Evolutionary conservation across 2,113 vertebrate genomes (phyloP).

Genomic region (Lethenteron camtschaticum): DNA sequence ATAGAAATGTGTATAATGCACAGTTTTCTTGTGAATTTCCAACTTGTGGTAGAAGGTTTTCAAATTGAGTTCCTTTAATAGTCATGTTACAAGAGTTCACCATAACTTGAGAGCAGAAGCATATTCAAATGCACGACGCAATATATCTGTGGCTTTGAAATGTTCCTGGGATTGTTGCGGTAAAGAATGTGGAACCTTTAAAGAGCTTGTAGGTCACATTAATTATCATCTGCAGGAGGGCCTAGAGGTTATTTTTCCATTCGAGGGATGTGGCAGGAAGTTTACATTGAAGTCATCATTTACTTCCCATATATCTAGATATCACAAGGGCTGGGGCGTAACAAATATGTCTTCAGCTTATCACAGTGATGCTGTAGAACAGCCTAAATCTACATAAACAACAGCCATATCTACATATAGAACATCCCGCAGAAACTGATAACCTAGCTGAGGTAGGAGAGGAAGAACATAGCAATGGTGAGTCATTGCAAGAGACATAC

Average conservation of each 20-base stretch:
- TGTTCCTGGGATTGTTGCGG: too few relatives aligned
- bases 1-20: conserved; percentile 6
- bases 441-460: conserved; percentile 5
- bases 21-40: conserved; percentile 7
- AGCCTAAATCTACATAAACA: conserved; percentile 2
- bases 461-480: conserved; percentile 7
- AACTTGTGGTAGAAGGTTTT: conserved; percentile 8
- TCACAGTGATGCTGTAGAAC: conserved; percentile 3
- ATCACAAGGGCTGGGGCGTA: not conserved
- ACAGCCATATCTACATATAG: not conserved
- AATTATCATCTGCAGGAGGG: conserved; percentile 9
- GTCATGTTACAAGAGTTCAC: conserved; percentile 7
- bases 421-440: not conserved
- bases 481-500: conserved; percentile 7
- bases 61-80: conserved; percentile 9
- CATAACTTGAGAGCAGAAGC: not conserved
- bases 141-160: too few relatives aligned
- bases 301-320: conserved; percentile 9
- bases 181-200: too few relatives aligned
- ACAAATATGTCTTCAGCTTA: not conserved
- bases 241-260: conserved; percentile 6
- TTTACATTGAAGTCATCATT: conserved; percentile 8
- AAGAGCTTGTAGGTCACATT: not conserved
- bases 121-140: too few relatives aligned
- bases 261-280: conserved; percentile 9